phyloP scores from a whole-genome alignment of 2,113 vertebrate species.

The Gambusia holbrooki region DNA sequence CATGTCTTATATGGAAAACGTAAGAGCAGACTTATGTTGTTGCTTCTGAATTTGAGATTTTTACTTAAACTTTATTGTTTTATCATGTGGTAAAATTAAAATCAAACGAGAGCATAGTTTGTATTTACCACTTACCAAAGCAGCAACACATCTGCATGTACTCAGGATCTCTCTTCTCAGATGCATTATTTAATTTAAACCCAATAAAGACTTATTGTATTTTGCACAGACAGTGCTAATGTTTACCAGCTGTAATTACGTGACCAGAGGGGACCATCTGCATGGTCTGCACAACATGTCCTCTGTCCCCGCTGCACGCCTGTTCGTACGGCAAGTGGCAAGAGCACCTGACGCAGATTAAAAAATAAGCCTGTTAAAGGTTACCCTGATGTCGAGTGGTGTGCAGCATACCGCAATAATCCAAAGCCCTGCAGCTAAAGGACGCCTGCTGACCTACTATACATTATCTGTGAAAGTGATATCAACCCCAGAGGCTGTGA shows the following conservation, averaged over 20 bases:
- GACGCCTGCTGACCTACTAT: not conserved
- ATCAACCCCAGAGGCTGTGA: no score
- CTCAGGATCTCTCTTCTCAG: no score
- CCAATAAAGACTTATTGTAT: not conserved
- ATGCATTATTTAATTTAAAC: no score
- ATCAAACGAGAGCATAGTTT: no score
- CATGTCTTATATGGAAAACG: no score
- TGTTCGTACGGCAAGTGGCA: not conserved
- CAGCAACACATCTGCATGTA: no score
- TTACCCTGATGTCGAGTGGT: conserved; percentile 9
- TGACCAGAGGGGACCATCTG: not conserved
- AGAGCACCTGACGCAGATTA: conserved; percentile 47
- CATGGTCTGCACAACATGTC: not conserved
- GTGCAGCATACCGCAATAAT: not conserved
- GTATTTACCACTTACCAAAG: no score
- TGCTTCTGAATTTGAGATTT: no score
- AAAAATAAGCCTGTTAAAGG: conserved; percentile 53
- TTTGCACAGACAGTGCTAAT: no score
- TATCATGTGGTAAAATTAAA: no score
- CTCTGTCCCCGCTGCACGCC: not conserved
- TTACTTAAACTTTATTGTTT: no score
- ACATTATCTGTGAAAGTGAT: not conserved
- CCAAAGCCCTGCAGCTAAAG: not conserved
- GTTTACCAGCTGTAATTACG: not conserved
- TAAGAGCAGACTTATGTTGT: no score